Evolutionary conservation across 1,140 invertebrate species (phyloP), one percentile per base, ranked within the genome.

Genomic region (Eufriesea mexicana): DNA sequence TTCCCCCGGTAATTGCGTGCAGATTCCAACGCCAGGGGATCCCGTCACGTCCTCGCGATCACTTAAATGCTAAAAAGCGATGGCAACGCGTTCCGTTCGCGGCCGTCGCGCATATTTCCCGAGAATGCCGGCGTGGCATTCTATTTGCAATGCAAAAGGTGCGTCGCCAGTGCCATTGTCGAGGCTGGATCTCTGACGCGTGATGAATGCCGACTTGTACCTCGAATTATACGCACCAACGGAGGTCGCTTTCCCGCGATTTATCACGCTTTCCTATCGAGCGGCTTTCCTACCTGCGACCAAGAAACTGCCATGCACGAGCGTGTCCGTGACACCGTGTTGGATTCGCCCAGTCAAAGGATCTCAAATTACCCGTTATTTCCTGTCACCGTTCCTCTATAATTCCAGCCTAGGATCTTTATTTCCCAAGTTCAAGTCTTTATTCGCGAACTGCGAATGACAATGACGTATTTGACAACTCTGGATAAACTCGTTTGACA

Each of bases 31-130:
- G 14, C 10, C 7, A 18, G 16, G 20, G 81, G 76, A 87, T 87
- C 85, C 85, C 77, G 85, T 86, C 85, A 80, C 85, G 81, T 79
- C 67, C 62, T 68, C 74, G 59, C 64, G 68, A 76, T 82, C 86
- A 12, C 86, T 88, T 88, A 88, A 87, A 76, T 73, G 51, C 86
- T 88, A 88, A 88, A 74, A 85, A 83, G 79, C 87, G 87, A 88
- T 72, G 86, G 86, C 86, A 84, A 87, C 87, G 81, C 20, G 84
- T 84, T 72, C 10, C 57, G 59, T 61, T 62, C 54, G 42, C 57
- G 12, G 54, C 54, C 35, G n/a, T 45, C 28, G 68, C 84, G 84
- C 62, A 67, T 61, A 71, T 45, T 59, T 70, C 28, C 49, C 20
- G 51, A 18, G 20, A 68, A 59, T 47, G 45, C 7, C 55, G 42